Base-by-base conservation (phyloP, 2,113 vertebrate species). In the Sander vitreus region DNA sequence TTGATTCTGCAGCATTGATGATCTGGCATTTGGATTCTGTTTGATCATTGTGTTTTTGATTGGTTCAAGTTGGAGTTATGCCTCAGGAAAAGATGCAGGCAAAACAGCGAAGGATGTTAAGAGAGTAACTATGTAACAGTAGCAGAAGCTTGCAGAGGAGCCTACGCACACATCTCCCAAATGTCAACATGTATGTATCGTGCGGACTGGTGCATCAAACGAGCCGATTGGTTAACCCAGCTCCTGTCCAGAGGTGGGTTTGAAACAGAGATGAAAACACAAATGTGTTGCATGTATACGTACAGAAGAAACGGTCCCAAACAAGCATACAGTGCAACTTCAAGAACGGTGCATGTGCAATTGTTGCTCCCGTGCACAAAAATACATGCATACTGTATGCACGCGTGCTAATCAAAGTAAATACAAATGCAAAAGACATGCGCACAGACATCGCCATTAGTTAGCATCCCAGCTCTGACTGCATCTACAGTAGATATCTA, bases 391-490 rank as follows among this genome's bases (percentile, higher is more conserved):
- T 2, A 2, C 36, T 23, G 5, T n/a, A 2, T 12, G 9, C 33
- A 43, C 21, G 3, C 23, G 60, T 6, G 33, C 25, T 16, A 27
- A 53, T 16, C 18, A 21, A 36, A 48, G 65, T 19, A 12, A 23
- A 65, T 27, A 19, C 8, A 23, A 2, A 65, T 27, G 23, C 8
- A 23, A 2, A 16, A 21, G 43, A 27, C 75, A 30, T 11, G 25
- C 11, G 33, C 48, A 11, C 55, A 30, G 2, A 73, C 55, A 53
- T 51, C 48, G 9, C 9, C n/a, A 54, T 7, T n/a, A 55, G 63
- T 47, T 45, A 59, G 51, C 65, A 50, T 69, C 33, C 47, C n/a
- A 1, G 19, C 58, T 53, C 21, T 27, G 16, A 85, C 71, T 65
- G 21, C 39, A 10, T 39, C 36, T 39, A 39, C 36, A 39, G 36